A percentile compares a stretch with the other conserved stretches of the same genome.
These are phyloP conservation scores for Heliothis subflexa DNA, from an alignment of 1,140 invertebrate species.

Conservation along the genomic window DNA sequence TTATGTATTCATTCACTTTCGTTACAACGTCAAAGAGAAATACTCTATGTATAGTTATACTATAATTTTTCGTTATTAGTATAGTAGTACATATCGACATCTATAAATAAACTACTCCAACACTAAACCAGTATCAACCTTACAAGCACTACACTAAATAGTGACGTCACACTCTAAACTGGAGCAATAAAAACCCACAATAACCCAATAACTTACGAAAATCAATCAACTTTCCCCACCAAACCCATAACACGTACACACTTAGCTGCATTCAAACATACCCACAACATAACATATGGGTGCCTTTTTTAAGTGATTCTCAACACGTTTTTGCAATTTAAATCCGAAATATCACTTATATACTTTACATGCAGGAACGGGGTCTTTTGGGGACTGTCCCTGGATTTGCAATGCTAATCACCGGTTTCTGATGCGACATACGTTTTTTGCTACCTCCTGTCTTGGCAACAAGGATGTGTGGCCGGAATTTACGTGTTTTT, in stretches of 20 bases:
- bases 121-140: no score
- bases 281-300: constrained; percentile 31
- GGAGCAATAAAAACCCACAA: not conserved
- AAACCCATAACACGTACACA: constrained; percentile 16
- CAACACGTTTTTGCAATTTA: constrained; percentile 65
- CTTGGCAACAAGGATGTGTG: constrained; percentile 1
- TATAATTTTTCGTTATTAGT: no score
- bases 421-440: constrained; percentile 20
- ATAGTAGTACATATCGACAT: no score
- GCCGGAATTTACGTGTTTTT: not conserved
- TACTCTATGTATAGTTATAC: no score
- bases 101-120: no score
- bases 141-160: not conserved
- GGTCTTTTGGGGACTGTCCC: constrained; percentile 40
- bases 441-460: constrained; percentile 36
- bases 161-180: not conserved
- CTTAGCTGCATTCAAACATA: constrained; percentile 16
- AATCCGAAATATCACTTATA: constrained; percentile 60
- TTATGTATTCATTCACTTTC: not conserved
- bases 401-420: constrained; percentile 70
- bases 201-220: not conserved
- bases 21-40: not conserved
- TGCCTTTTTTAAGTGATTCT: constrained; percentile 49
- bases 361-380: constrained; percentile 50
- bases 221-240: not conserved